A percentile compares a stretch with the other conserved stretches of the same genome.
These are phyloP conservation scores for Mythimna albipuncta DNA, from an alignment of 2,888 invertebrate species.

Conservation along the genomic window DNA sequence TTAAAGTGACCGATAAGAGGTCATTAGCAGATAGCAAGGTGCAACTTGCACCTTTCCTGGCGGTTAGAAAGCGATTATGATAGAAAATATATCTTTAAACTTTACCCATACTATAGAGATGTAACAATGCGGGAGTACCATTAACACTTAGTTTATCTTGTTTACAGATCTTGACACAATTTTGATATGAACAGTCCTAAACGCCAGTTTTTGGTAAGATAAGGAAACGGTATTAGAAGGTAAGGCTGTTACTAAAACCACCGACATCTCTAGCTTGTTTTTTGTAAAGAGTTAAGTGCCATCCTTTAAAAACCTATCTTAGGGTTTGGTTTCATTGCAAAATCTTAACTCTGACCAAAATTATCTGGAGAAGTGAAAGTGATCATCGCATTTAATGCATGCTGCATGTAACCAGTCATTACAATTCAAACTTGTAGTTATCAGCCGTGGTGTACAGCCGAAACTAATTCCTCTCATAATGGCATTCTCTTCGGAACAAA, in stretches of 20 bases:
- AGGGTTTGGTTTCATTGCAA: conserved; percentile 4
- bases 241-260: conserved; percentile 25
- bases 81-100: conserved; percentile 20
- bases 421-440: conserved; percentile 18
- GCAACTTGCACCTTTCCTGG: conserved; percentile 58
- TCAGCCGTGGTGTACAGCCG: conserved; percentile 19
- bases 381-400: conserved; percentile 25
- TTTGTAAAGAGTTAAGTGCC: neutral
- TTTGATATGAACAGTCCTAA: conserved; percentile 79
- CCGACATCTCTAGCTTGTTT: neutral
- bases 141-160: conserved; percentile 75
- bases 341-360: neutral
- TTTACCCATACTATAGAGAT: conserved; percentile 4
- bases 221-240: conserved; percentile 41
- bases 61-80: conserved; percentile 40
- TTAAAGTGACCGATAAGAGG: conserved; percentile 69
- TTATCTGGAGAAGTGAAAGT: conserved; percentile 51
- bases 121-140: conserved; percentile 29
- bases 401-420: conserved; percentile 22
- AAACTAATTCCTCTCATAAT: conserved; percentile 14
- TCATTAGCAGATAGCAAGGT: conserved; percentile 68
- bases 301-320: neutral
- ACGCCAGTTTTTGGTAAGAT: conserved; percentile 67
- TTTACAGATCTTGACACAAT: conserved; percentile 87
- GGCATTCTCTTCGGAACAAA: neutral